Base-by-base conservation (phyloP, 2,113 vertebrate species). In the Muntiacus muntjak region DNA sequence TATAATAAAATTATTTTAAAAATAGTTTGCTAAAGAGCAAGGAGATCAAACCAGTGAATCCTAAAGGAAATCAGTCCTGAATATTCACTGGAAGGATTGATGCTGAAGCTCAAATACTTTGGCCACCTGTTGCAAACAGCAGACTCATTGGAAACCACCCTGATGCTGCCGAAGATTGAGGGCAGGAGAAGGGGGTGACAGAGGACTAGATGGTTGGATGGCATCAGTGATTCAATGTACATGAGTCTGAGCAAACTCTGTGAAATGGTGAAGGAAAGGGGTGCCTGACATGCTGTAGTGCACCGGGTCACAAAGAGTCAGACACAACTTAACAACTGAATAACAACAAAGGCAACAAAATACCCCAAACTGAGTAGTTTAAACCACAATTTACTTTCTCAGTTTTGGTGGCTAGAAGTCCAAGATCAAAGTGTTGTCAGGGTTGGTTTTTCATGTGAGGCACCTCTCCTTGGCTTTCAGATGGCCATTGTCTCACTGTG, bases 241-340 rank as follows among this genome's bases (percentile, higher is more conserved):
- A 43, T 76, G 21, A 76, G 71, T 76, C 40, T 76, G 71, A 76
- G 36, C 40, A 76, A 76, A 26, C 40, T 43, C 36, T 1, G 1
- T 40, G 71, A 43, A 74, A 74, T 14, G 43, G 23, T 76, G 23
- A 76, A 25, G 12, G 71, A 43, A 40, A 76, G 23, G 71, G 23
- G 26, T 43, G 5, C 36, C 36, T 76, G 71, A 43, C 36, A 25
- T 25, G 11, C 71, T 74, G 11, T 43, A 74, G 36, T 14, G 21
- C 36, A 74, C 2, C 0, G 36, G 36, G 71, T 14, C 1, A 1
- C 36, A 43, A 74, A 74, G 71, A 43, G 40, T 43, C 3, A 0
- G 36, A 43, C 36, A 76, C 71, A 76, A 43, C 12, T 43, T 76
- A 43, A 36, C 3, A 0, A 76, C 36, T 76, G 36, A 76, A 76